Conservation (phyloP, 2,113 vertebrate species). For the Saccopteryx bilineata region DNA sequence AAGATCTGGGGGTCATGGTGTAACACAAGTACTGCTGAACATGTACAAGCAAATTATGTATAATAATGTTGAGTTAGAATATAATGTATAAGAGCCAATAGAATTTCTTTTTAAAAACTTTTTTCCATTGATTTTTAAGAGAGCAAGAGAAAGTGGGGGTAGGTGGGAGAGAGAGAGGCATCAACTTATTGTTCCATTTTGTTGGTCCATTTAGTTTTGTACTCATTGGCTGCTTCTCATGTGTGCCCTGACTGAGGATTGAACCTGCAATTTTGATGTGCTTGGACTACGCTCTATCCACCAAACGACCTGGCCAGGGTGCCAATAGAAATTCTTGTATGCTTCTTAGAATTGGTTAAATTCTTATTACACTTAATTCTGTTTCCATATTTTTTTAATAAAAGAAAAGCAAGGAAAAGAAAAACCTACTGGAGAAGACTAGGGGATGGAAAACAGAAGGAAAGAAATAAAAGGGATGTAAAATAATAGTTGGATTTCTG, state of each 20-base stretch:
- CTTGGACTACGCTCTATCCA: too few relatives aligned
- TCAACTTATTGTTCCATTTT: too few relatives aligned
- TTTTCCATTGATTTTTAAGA: too few relatives aligned
- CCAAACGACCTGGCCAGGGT: too few relatives aligned
- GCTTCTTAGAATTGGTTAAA: neutral
- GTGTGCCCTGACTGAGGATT: too few relatives aligned
- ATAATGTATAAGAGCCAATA: neutral
- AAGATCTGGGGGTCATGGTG: neutral
- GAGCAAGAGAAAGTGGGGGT: too few relatives aligned
- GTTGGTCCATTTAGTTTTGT: too few relatives aligned
- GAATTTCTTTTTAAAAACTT: neutral
- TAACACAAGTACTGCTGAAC: neutral
- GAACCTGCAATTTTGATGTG: too few relatives aligned
- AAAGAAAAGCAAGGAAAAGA: neutral
- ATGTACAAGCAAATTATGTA: neutral
- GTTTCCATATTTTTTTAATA: neutral
- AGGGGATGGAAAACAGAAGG: neutral
- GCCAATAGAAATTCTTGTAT: neutral
- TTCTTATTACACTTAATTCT: neutral
- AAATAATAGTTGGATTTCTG: conserved; percentile 61
- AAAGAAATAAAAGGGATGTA: neutral
- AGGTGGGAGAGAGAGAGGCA: too few relatives aligned
- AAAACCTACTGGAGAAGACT: neutral
- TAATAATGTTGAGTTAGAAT: neutral
- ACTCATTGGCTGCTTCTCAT: too few relatives aligned